phyloP scores from a whole-genome alignment of 1,140 invertebrate genomes.

The Onthophagus taurus region DNA sequence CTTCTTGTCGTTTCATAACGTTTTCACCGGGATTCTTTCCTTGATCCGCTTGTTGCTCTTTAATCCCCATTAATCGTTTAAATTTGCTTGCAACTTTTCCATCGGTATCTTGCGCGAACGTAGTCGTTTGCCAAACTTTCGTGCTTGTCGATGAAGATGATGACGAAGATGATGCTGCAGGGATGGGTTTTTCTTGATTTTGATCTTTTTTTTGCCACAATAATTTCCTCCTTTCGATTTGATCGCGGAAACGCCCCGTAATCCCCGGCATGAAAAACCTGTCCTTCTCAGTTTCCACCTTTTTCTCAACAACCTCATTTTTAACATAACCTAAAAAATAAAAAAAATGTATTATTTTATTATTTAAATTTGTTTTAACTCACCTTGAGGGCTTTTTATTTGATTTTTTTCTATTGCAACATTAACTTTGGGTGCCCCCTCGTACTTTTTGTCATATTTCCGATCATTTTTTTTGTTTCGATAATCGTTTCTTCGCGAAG shows the following conservation, averaged over 20 bases:
- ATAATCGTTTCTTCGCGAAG: conserved; percentile 16
- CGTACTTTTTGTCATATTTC: too few species aligned
- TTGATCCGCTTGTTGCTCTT: conserved; percentile 46
- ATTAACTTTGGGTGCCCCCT: too few species aligned
- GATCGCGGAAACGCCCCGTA: conserved; percentile 74
- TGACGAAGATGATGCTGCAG: conserved; percentile 6
- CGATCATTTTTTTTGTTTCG: conserved; percentile 9
- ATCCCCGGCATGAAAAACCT: conserved; percentile 78
- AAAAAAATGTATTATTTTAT: not conserved
- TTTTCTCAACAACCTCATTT: too few species aligned
- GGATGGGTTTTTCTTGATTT: not conserved
- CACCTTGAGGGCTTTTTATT: too few species aligned
- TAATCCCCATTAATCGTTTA: conserved; percentile 91
- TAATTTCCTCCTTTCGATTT: conserved; percentile 76
- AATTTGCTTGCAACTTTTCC: conserved; percentile 91
- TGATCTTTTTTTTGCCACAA: conserved; percentile 72
- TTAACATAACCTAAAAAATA: not conserved
- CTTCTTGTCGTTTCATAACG: conserved; percentile 73
- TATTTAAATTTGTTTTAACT: not conserved
- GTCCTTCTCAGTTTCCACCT: conserved; percentile 26
- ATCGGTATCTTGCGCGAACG: conserved; percentile 80
- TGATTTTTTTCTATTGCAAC: too few species aligned
- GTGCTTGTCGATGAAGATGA: conserved; percentile 41
- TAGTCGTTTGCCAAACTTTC: conserved; percentile 71
- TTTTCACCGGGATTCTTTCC: conserved; percentile 40